Evolutionary conservation across 2,797 vertebrate species (phyloP), one percentile per base, ranked within the genome.

Genomic region (Pipistrellus pygmaeus): DNA sequence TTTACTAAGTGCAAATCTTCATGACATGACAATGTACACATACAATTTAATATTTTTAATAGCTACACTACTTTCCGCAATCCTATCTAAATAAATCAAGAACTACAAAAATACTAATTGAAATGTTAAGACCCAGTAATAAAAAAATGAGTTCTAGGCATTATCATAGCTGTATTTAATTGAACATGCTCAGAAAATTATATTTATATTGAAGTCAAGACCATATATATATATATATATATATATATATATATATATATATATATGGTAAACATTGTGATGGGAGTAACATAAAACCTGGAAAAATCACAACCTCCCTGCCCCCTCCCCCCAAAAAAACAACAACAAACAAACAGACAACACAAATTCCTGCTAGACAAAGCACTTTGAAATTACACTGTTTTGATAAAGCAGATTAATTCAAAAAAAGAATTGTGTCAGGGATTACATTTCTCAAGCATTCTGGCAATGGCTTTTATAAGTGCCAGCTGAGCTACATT

Each of bases 401-500:
- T 89, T 85, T 35, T 77, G 51, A 71, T 71, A 81, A 91, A 92
- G 35, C 46, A 84, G 86, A 94, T 88, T 72, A 95, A 84, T 32
- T 92, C 20, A 72, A n/a, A 95, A 82, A 96, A 66, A 75, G 44
- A 44, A 97, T 69, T 92, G 76, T 12, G 90, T 48, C 51, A 88
- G 48, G 48, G 69, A 71, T 35, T 83, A 66, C 95, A 90, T 94
- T 94, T 90, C 95, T 96, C 66, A 96, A 68, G 64, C 57, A 96
- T 93, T 90, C 64, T 95, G 80, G 73, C 41, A 95, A 93, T 94
- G 89, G 77, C 71, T 73, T 97, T 85, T 23, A 5, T 82, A 95
- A 94, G 53, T 88, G 41, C 68, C 77, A 81, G 83, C 41, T 95
- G 93, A 97, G 95, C 66, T 96, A 96, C 96, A 93, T 69, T 68